Evolutionary conservation across 2,888 invertebrate genomes (phyloP), one percentile per base, ranked within the genome.

Genomic region (Eurytoma adleriae): DNA sequence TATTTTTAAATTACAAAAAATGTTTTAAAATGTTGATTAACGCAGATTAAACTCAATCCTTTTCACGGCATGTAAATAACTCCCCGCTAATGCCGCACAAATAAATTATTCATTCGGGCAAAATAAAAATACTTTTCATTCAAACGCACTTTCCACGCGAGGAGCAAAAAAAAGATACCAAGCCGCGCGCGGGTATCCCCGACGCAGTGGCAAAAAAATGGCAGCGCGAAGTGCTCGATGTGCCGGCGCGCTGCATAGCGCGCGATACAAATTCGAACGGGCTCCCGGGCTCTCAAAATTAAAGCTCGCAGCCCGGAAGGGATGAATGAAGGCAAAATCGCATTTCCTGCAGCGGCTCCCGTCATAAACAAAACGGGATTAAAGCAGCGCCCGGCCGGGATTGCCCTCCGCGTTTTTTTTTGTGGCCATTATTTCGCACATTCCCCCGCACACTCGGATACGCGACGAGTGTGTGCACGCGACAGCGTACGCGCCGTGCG

Each of bases 341-440:
- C 84, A 85, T 87, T 87, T 85, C 82, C 82, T 85, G 83, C 79
- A 84, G 78, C 78, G 68, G 48, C 20, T 16, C 10, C 80, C 85
- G 85, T 87, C 86, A 87, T 88, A 87, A 88, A 87, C 85, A 87
- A 88, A 40, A 87, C 84, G 82, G 86, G 85, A 88, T 88, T 86
- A 86, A 40, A 81, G 27, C 64, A 57, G 54, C 52, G 73, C 2
- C 50, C 56, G 16, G 10, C 54, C 83, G 84, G 84, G 83, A 86
- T 86, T 86, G 85, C 84, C 30, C 84, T 61, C 62, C 54, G 14
- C 27, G 59, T 52, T 57, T 59, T 77, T 76, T 78, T 62, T 54
- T 68, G 81, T 77, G 78, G 71, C 75, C 81, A 78, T 81, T 82
- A 83, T 84, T 84, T 84, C 84, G 82, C 85, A 79, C 84, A 82